Evolutionary conservation across 2,797 vertebrate species (phyloP), one percentile per base, ranked within the genome.

Genomic region (Xenentodon cancila): DNA sequence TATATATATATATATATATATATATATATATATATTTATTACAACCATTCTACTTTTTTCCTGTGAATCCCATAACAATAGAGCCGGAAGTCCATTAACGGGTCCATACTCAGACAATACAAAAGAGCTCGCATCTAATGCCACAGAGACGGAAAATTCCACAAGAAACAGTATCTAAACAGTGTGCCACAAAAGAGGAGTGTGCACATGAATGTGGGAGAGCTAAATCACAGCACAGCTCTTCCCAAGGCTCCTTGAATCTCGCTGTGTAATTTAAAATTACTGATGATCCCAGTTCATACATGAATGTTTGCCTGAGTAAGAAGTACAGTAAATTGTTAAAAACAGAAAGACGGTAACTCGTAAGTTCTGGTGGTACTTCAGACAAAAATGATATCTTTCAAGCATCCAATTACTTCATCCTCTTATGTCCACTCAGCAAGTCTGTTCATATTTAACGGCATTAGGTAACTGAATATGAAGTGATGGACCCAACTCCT

Each of bases 391-490:
- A 72, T 27, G 18, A 84, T 40, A 71, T 73, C 59, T 63, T 62
- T 59, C 56, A 73, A 79, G 59, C 71, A 64, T 53, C 81, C 79
- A 84, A 88, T 88, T 84, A 85, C 71, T 71, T 59, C 59, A 12
- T 22, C 68, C 56, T 47, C 53, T 76, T 51, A 8, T 45, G 82
- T 83, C 82, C 52, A 79, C 68, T 89, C 86, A 88, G 87, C 85
- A 84, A 32, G 43, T 86, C 73, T 83, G 64, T 74, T 77, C 71
- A 68, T 67, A 63, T 73, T 73, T 53, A 7, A 61, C 49, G 53
- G 40, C 60, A 80, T 77, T 86, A 71, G 79, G 79, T 87, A 71
- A 87, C 83, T 81, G 53, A 86, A 79, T 76, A 68, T 79, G 58
- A 79, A 85, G 53, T 30, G 47, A 72, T 58, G 53, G 16, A 74